Evolutionary conservation across 2,888 invertebrate genomes (phyloP).

Genomic region (Volucella inanis): DNA sequence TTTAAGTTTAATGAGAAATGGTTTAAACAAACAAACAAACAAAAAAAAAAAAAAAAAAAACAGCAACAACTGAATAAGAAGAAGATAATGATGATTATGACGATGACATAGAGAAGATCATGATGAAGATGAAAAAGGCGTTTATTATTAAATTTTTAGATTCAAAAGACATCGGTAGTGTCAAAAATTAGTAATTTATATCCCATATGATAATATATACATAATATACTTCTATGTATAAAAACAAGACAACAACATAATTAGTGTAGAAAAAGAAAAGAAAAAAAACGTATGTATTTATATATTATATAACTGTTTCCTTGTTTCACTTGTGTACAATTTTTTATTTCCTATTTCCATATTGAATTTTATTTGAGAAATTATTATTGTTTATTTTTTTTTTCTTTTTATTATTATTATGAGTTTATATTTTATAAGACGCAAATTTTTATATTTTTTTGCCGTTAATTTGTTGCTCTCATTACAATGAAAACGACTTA

Average conservation of each 20-base stretch:
- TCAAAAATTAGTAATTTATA: conserved; percentile 74
- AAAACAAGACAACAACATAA: conserved; percentile 33
- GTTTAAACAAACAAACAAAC: too few relatives aligned
- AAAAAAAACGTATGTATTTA: conserved; percentile 64
- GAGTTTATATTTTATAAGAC: conserved; percentile 57
- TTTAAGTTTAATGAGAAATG: conserved; percentile 74
- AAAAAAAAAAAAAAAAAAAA: conserved; percentile 46
- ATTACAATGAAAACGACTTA: conserved; percentile 35
- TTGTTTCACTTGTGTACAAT: conserved; percentile 66
- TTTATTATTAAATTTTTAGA: conserved; percentile 70
- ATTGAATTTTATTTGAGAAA: conserved; percentile 50
- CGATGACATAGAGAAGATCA: too few relatives aligned
- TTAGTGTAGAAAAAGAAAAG: conserved; percentile 63
- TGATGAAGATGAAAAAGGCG: too few relatives aligned
- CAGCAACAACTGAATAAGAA: conserved; percentile 45
- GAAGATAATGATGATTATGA: too few relatives aligned
- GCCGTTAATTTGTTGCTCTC: conserved; percentile 58
- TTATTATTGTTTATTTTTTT: conserved; percentile 38
- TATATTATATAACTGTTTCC: conserved; percentile 65
- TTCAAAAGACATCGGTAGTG: conserved; percentile 76
- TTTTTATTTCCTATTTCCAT: conserved; percentile 51
- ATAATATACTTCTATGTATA: conserved; percentile 60
- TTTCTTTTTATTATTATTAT: conserved; percentile 49
- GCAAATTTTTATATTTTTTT: conserved; percentile 33
- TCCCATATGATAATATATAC: conserved; percentile 69